A percentile compares a stretch with the other conserved stretches of the same genome.
Conservation (phyloP, 2,113 vertebrate genomes). For the Nycticryphes semicollaris region DNA sequence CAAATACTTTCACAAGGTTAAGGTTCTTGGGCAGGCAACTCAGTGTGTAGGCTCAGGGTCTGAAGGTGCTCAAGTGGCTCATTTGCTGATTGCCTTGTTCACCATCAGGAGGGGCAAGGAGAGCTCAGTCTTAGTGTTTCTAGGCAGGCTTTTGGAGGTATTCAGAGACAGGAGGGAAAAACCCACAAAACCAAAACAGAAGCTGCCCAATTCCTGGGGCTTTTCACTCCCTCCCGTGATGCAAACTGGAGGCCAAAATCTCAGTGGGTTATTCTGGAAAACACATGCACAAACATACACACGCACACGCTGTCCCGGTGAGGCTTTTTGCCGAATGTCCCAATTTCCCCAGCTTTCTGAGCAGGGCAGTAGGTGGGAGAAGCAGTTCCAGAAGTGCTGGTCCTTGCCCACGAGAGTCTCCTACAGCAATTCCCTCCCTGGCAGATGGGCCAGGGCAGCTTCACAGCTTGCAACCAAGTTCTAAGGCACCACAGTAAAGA, state of each 20-base stretch:
- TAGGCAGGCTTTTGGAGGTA: conserved; percentile 39
- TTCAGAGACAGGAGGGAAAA: conserved; percentile 2
- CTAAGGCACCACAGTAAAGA: conserved; percentile 68
- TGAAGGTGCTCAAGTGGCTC: conserved; percentile 13
- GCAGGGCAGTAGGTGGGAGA: neutral
- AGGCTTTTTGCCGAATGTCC: neutral
- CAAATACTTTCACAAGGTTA: neutral
- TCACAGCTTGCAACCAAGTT: conserved; percentile 75
- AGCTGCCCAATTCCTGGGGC: neutral
- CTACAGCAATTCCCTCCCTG: conserved; percentile 48
- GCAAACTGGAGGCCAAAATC: neutral
- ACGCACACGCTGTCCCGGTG: neutral
- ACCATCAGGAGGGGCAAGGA: neutral
- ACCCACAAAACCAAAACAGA: neutral
- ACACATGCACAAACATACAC: neutral
- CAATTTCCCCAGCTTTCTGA: neutral
- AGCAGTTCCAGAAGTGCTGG: conserved; percentile 23
- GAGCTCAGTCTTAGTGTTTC: conserved; percentile 43
- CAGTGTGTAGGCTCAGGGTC: neutral
- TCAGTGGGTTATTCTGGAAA: neutral
- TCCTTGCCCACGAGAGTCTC: conserved; percentile 27
- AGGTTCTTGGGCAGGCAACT: neutral
- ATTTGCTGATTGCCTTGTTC: neutral
- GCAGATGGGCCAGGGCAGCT: conserved; percentile 38
- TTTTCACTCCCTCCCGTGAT: neutral